These are phyloP conservation scores for Axis porcinus DNA, from an alignment of 2,113 vertebrate genomes.

Conservation along the genomic window DNA sequence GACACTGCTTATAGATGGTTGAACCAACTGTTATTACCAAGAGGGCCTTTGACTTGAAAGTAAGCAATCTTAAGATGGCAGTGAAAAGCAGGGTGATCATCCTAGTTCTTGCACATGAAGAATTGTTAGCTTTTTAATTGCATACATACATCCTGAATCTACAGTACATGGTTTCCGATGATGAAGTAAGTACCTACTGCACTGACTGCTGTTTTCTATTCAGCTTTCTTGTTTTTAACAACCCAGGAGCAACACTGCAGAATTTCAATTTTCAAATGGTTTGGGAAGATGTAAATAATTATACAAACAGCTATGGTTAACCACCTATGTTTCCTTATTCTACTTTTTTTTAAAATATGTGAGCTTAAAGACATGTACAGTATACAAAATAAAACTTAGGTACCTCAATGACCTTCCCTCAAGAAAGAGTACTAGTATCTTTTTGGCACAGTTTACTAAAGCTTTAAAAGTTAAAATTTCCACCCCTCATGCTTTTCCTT, in stretches of 20 bases:
- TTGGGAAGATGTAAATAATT: constrained; percentile 3
- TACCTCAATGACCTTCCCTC: not conserved
- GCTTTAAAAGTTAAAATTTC: not conserved
- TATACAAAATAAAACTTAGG: not conserved
- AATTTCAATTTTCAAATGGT: not conserved
- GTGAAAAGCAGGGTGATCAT: not conserved
- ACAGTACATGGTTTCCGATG: not conserved
- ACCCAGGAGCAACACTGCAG: not conserved
- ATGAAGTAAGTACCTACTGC: not conserved
- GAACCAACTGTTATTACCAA: not conserved
- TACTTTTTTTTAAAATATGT: not conserved
- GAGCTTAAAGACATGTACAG: not conserved
- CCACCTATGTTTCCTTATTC: not conserved
- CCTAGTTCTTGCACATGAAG: not conserved
- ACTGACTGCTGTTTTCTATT: not conserved
- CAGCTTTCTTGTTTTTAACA: not conserved
- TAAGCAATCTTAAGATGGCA: not conserved
- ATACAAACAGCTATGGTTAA: not conserved
- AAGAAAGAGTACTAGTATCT: not conserved
- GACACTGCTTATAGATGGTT: not conserved
- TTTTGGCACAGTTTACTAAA: not conserved
- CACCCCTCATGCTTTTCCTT: not conserved
- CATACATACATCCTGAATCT: not conserved
- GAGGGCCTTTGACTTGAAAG: not conserved
- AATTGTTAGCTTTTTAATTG: not conserved